Evolutionary conservation across 2,113 vertebrate species (phyloP).

Genomic region (Urocolius indicus): DNA sequence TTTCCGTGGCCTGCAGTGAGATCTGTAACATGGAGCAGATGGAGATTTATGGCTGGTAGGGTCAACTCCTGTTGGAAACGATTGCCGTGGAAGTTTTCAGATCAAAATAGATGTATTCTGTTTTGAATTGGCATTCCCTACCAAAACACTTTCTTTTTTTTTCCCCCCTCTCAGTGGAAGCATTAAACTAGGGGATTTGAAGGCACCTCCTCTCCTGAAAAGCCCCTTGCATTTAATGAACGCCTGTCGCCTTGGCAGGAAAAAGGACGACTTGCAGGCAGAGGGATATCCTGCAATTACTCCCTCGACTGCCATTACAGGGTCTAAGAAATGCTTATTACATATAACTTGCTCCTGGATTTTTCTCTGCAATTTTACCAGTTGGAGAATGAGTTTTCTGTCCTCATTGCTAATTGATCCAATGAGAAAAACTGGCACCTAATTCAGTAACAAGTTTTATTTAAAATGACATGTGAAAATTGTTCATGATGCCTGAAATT

Average conservation of each 20-base stretch:
- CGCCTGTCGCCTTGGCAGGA: not conserved
- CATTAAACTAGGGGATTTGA: not conserved
- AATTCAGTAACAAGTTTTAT: constrained; percentile 48
- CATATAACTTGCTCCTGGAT: constrained; percentile 28
- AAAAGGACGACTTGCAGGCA: constrained; percentile 41
- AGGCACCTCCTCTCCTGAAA: constrained; percentile 1
- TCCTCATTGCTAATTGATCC: constrained; percentile 56
- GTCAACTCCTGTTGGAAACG: not conserved
- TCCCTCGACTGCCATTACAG: constrained; percentile 12
- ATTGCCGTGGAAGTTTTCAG: constrained; percentile 4
- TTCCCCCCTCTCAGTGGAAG: not conserved
- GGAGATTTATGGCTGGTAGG: not conserved
- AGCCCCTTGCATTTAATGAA: constrained; percentile 21
- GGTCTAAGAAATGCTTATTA: constrained; percentile 55
- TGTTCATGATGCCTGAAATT: constrained; percentile 51
- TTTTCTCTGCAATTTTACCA: constrained; percentile 57
- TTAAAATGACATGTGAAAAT: constrained; percentile 60
- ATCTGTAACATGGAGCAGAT: not conserved
- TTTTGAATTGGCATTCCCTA: constrained; percentile 15
- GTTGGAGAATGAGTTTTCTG: constrained; percentile 64
- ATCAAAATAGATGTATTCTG: not conserved
- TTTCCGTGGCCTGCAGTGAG: not conserved
- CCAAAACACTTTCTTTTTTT: not conserved
- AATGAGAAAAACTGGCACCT: constrained; percentile 60
- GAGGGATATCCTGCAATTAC: constrained; percentile 60